phyloP scores from a whole-genome alignment of 1,140 invertebrate species.

The Orius insidiosus region DNA sequence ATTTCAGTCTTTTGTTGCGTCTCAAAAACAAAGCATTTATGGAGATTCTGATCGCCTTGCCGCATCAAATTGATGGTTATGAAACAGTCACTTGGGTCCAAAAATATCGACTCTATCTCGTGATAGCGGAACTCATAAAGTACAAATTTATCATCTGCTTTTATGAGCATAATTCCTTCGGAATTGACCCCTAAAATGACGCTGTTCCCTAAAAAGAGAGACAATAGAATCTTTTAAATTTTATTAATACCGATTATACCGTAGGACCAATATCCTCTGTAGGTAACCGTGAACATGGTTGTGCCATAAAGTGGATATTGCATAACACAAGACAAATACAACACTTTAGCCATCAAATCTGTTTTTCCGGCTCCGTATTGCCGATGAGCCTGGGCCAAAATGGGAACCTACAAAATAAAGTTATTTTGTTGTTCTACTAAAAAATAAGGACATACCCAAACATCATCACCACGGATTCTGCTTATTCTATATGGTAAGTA shows the following conservation, averaged over 20 bases:
- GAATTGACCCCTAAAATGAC: constrained; percentile 73
- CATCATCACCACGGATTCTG: constrained; percentile 48
- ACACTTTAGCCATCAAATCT: constrained; percentile 79
- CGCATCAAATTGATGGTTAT: constrained; percentile 59
- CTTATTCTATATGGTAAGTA: constrained; percentile 66
- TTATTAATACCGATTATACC: constrained; percentile 32
- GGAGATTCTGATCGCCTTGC: constrained; percentile 30
- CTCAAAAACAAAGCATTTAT: constrained; percentile 87
- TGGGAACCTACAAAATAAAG: constrained; percentile 39
- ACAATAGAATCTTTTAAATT: constrained; percentile 1
- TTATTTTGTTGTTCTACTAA: background rate
- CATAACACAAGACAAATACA: constrained; percentile 91
- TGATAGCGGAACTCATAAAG: constrained; percentile 74
- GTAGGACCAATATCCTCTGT: constrained; percentile 83
- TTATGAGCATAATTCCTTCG: constrained; percentile 75
- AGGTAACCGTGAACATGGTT: constrained; percentile 80
- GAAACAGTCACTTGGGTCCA: constrained; percentile 82
- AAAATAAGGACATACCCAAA: constrained; percentile 38
- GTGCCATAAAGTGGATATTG: constrained; percentile 92
- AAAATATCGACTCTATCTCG: constrained; percentile 75
- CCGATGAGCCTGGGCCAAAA: constrained; percentile 67
- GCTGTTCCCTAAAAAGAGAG: constrained; percentile 28
- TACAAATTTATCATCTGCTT: constrained; percentile 77
- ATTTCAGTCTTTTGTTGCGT: constrained; percentile 78
- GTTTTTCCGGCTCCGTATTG: constrained; percentile 81